These are phyloP conservation scores for Macaca mulatta DNA, from an alignment of 2,113 vertebrate genomes.

Conservation along the genomic window DNA sequence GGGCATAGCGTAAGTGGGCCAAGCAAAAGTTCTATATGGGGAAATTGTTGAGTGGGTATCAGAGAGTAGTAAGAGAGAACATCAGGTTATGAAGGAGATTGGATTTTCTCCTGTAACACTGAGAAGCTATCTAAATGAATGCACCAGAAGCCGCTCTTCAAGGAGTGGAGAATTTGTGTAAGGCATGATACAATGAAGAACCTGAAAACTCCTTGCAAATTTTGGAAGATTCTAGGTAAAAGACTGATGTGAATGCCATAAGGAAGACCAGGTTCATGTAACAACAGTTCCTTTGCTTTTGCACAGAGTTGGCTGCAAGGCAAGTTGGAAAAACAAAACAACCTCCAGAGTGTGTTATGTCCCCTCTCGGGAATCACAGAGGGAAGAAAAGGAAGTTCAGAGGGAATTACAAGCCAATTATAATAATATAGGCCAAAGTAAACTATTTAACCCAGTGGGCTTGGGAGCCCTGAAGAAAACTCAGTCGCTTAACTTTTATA, in stretches of 20 bases:
- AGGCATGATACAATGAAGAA: background rate
- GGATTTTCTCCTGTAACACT: background rate
- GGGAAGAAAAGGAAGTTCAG: background rate
- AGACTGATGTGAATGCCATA: background rate
- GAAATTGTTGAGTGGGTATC: background rate
- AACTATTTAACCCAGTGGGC: conserved; percentile 6
- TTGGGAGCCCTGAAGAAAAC: background rate
- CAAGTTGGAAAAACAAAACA: conserved; percentile 33
- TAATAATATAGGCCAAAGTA: background rate
- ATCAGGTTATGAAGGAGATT: background rate
- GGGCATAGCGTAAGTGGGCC: background rate
- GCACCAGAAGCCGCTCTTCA: background rate
- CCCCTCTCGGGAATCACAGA: background rate
- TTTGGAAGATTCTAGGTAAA: background rate
- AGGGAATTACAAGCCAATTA: background rate
- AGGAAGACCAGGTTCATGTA: background rate
- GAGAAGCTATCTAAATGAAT: background rate
- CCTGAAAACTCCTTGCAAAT: background rate
- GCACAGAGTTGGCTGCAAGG: background rate
- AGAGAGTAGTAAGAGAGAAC: background rate
- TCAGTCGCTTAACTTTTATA: background rate
- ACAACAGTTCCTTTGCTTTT: conserved; percentile 14
- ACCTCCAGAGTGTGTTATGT: background rate
- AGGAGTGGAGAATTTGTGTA: background rate
- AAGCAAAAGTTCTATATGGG: accelerated